A percentile compares a stretch with the other conserved stretches of the same genome.
Conservation (phyloP, 2,888 invertebrate species). For the Aelia acuminata region DNA sequence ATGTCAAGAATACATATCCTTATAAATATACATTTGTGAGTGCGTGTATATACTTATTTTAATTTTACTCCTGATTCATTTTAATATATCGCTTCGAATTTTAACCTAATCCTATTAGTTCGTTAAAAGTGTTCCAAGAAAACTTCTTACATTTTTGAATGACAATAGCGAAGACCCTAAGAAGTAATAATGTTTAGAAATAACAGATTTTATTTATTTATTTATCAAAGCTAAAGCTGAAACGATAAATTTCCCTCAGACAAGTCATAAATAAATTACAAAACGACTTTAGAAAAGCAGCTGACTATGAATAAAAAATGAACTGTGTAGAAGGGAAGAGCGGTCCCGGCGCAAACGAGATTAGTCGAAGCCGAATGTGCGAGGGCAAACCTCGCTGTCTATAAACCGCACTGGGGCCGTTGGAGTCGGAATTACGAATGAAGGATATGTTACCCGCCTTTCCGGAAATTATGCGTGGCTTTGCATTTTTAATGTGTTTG, state of each 20-base stretch:
- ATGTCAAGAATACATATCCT: too few species aligned
- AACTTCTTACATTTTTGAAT: too few species aligned
- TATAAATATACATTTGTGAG: too few species aligned
- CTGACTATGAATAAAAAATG: conserved; percentile 5
- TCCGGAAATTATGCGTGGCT: background rate
- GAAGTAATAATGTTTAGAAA: too few species aligned
- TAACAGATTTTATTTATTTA: too few species aligned
- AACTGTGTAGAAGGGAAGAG: background rate
- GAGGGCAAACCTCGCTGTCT: background rate
- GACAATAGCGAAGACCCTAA: too few species aligned
- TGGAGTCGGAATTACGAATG: background rate
- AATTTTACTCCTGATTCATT: too few species aligned
- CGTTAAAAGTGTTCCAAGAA: too few species aligned
- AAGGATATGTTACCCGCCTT: background rate
- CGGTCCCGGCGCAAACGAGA: background rate
- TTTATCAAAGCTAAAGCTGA: background rate
- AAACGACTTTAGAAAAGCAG: background rate
- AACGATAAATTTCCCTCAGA: background rate
- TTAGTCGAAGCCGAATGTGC: background rate
- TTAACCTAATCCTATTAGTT: too few species aligned
- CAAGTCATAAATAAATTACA: background rate
- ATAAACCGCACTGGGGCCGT: background rate
- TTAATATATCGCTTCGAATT: too few species aligned
- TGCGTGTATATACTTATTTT: too few species aligned
- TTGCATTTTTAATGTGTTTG: background rate